Percentiles rank a stretch among this genome's conserved stretches.
phyloP scores from a whole-genome alignment of 1,140 invertebrate genomes.

The Brachionus manjavacas region DNA sequence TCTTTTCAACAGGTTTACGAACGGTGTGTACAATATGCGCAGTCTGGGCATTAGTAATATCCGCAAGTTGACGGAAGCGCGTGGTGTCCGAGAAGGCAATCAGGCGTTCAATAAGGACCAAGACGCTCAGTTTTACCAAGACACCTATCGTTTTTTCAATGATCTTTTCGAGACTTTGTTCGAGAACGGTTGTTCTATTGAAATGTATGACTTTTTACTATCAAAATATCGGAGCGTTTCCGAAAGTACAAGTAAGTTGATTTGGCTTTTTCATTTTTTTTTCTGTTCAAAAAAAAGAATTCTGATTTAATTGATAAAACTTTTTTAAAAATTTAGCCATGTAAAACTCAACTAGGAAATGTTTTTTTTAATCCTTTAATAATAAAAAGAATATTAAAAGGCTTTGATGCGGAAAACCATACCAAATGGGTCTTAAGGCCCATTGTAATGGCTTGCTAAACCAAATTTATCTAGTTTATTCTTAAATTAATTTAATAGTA shows the following conservation, averaged over 20 bases:
- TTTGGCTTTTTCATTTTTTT: slow-evolving; percentile 40
- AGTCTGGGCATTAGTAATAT: slow-evolving; percentile 54
- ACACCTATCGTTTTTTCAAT: slow-evolving; percentile 43
- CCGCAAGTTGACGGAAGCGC: slow-evolving; percentile 50
- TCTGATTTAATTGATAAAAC: too few species aligned
- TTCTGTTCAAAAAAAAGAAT: too few species aligned
- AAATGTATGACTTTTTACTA: slow-evolving; percentile 45
- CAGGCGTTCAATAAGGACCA: slow-evolving; percentile 52
- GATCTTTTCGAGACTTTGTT: slow-evolving; percentile 42
- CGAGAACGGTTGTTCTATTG: slow-evolving; percentile 45
- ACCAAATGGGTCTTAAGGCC: too few species aligned
- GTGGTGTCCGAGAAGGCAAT: slow-evolving; percentile 60
- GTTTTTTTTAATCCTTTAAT: too few species aligned
- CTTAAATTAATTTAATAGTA: too few species aligned
- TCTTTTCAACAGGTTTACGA: slow-evolving; percentile 32
- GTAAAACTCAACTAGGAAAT: too few species aligned
- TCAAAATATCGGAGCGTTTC: slow-evolving; percentile 36
- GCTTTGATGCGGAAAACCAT: too few species aligned
- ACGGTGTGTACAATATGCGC: slow-evolving; percentile 48
- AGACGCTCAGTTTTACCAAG: slow-evolving; percentile 4
- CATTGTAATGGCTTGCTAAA: too few species aligned
- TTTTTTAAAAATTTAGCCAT: too few species aligned
- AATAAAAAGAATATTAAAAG: too few species aligned
- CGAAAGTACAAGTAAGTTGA: background rate
- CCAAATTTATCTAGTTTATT: too few species aligned